phyloP scores from a whole-genome alignment of 2,888 invertebrate species.

The Drosophila pseudotalamancana region DNA sequence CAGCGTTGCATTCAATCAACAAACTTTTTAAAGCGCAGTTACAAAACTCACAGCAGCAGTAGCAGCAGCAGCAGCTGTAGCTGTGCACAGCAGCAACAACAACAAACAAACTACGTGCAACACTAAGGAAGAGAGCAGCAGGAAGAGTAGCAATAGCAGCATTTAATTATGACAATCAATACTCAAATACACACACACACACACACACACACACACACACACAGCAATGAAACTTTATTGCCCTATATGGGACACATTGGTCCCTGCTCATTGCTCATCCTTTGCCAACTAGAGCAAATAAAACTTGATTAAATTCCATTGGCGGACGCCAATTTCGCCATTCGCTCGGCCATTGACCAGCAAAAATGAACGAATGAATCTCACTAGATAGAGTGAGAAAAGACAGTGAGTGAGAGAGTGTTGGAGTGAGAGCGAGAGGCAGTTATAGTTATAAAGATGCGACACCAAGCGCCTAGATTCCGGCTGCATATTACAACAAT shows the following conservation, averaged over 20 bases:
- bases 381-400: slow-evolving; percentile 15
- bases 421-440: neutral
- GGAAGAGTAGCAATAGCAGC: slow-evolving; percentile 41
- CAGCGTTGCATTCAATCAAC: slow-evolving; percentile 75
- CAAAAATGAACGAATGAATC: neutral
- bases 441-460: slow-evolving; percentile 10
- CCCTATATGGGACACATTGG: slow-evolving; percentile 12
- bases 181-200: slow-evolving; percentile 40
- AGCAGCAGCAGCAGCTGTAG: slow-evolving; percentile 38
- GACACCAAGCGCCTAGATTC: slow-evolving; percentile 37
- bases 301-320: slow-evolving; percentile 79
- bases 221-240: slow-evolving; percentile 41
- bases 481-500: slow-evolving; percentile 69
- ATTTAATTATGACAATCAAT: slow-evolving; percentile 78
- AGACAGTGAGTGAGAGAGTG: slow-evolving; percentile 9
- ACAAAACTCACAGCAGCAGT: slow-evolving; percentile 64
- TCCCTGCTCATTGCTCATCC: slow-evolving; percentile 57
- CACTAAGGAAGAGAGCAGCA: slow-evolving; percentile 25
- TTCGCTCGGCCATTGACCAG: slow-evolving; percentile 32
- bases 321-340: slow-evolving; percentile 66
- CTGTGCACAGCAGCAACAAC: slow-evolving; percentile 20
- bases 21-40: slow-evolving; percentile 77
- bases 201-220: slow-evolving; percentile 21
- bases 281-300: slow-evolving; percentile 69
- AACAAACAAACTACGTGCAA: slow-evolving; percentile 52